Base-by-base conservation (phyloP, 2,113 vertebrate genomes). In the Pseudolaguvia tuberculata region DNA sequence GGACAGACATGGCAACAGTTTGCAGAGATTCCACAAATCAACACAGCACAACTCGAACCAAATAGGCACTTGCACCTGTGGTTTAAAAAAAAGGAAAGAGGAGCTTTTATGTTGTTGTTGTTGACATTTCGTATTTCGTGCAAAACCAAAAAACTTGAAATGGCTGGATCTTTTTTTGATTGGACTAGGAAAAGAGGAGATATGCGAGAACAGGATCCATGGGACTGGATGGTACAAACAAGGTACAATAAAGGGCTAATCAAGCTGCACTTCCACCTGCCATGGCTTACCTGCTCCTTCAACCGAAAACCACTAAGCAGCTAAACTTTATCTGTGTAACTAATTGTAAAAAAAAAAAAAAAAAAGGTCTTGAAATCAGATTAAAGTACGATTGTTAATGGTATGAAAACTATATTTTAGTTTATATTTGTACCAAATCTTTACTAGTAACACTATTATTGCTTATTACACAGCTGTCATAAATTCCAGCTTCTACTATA, bases 61-160 rank as follows among this genome's bases (percentile, higher is more conserved):
- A 89, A 90, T 86, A 80, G 87, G 90, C 88, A 90, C 89, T 90
- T 58, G 88, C 88, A 90, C 91, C 92, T 91, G 89, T 91, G 87
- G 87, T 88, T n/a, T 88, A 86, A 74, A 70, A 45, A 89, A 84
- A 84, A 80, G 83, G 84, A 52, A 86, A 88, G 12, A 51, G 52
- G 27, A 51, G 55, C 50, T 70, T 61, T 35, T 67, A 85, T 82
- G 90, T 87, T 82, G 85, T 84, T 91, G 80, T 73, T 84, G 88
- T 81, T 55, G 31, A 35, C 3, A 57, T 85, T n/a, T n/a, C n/a
- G n/a, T n/a, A 86, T 88, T 90, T 89, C 91, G 90, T 94, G 91
- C 92, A 93, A 87, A 86, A 91, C 88, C 86, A 88, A 73, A 88
- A 73, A 84, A 78, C 84, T 82, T 84, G 20, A 87, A 86, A 83